Conservation (phyloP, 2,797 vertebrate species). For the Phaenicophaeus curvirostris region DNA sequence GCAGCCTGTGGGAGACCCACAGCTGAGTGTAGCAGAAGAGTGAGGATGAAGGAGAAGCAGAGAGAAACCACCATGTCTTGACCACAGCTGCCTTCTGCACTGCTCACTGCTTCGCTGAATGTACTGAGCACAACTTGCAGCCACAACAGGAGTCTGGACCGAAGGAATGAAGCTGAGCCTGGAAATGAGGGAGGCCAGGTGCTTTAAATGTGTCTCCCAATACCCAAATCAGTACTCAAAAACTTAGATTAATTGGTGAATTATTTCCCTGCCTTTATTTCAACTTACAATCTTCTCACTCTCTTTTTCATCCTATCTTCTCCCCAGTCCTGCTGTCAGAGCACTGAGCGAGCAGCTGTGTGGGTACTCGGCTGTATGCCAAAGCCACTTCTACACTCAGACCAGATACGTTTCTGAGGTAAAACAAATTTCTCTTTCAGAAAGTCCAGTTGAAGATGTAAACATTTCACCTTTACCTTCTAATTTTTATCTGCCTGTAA, state of each 20-base stretch:
- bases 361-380: fast-evolving
- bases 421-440: not conserved
- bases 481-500: not conserved
- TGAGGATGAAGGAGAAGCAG: not conserved
- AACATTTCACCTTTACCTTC: not conserved
- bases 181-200: not conserved
- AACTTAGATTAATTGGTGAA: not conserved
- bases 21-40: not conserved
- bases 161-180: not conserved
- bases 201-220: not conserved
- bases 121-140: not conserved
- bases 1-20: not conserved
- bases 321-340: fast-evolving
- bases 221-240: not conserved
- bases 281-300: not conserved
- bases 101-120: not conserved
- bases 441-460: not conserved
- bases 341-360: fast-evolving
- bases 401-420: not conserved
- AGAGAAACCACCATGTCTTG: fast-evolving
- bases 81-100: not conserved
- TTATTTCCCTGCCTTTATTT: not conserved
- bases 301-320: not conserved
- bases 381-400: not conserved
- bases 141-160: not conserved